These are phyloP conservation scores for Tetanocera ferruginea DNA, from an alignment of 2,888 invertebrate genomes.

Conservation along the genomic window DNA sequence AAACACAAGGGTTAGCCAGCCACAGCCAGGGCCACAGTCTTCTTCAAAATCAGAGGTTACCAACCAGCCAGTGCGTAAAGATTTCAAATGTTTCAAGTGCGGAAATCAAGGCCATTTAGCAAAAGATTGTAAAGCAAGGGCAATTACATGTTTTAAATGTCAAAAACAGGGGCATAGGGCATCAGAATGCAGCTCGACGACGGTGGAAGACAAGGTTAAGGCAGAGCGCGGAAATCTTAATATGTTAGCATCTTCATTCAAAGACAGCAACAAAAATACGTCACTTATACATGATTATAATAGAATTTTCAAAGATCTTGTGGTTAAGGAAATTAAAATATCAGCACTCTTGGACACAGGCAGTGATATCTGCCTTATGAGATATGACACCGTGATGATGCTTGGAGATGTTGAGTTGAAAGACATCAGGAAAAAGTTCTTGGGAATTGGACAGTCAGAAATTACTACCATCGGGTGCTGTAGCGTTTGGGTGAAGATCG, in stretches of 20 bases:
- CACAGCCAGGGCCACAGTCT: neutral
- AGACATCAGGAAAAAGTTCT: constrained; percentile 9
- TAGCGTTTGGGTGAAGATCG: constrained; percentile 12
- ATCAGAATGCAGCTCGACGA: neutral
- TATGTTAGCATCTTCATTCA: neutral
- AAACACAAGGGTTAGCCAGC: neutral
- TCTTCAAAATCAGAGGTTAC: neutral
- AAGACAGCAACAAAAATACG: neutral
- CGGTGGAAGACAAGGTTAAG: neutral
- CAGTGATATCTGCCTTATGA: too few species aligned
- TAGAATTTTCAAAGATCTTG: neutral
- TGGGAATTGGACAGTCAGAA: constrained; percentile 36
- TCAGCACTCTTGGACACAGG: neutral
- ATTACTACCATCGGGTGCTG: constrained; percentile 40
- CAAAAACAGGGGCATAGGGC: neutral
- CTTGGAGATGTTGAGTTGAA: constrained; percentile 24
- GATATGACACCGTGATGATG: neutral
- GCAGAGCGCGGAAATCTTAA: neutral
- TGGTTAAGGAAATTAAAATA: neutral
- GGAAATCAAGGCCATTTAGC: neutral
- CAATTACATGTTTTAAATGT: neutral
- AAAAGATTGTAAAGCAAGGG: neutral
- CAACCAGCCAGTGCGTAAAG: neutral
- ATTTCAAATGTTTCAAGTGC: neutral
- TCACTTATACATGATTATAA: neutral